Conservation (phyloP, 1,140 invertebrate genomes). For the Hyles euphorbiae region DNA sequence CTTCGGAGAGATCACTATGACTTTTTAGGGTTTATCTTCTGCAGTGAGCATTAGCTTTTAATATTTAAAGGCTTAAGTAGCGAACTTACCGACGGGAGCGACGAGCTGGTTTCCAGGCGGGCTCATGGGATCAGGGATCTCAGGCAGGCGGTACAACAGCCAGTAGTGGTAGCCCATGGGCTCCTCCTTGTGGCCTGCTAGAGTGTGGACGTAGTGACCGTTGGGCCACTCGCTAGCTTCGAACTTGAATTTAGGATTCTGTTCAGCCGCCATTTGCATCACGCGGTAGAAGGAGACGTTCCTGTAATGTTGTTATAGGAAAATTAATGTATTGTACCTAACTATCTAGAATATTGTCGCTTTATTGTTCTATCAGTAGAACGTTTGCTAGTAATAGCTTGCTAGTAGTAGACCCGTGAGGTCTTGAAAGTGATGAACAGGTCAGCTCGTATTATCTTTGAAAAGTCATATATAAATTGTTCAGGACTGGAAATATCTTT, state of each 20-base stretch:
- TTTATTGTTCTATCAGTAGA: no score
- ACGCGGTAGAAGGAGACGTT: conserved; percentile 91
- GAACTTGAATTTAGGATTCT: conserved; percentile 82
- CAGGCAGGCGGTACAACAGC: conserved; percentile 87
- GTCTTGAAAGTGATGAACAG: no score
- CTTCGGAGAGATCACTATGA: no score
- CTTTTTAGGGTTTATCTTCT: no score
- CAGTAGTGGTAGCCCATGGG: conserved; percentile 92
- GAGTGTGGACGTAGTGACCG: conserved; percentile 91
- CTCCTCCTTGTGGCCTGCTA: conserved; percentile 90
- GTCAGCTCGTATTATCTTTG: no score
- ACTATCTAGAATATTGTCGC: no score
- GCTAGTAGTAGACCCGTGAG: no score
- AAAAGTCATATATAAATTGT: no score
- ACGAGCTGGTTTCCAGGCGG: conserved; percentile 90
- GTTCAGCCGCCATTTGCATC: conserved; percentile 89
- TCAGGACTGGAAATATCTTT: no score
- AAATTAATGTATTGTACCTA: background rate
- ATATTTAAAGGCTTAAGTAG: background rate
- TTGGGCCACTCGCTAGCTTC: conserved; percentile 91
- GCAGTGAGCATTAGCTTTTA: no score
- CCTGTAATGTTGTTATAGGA: conserved; percentile 34
- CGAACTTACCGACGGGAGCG: conserved; percentile 84
- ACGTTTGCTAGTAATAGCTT: no score
- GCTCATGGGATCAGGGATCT: conserved; percentile 83